Conservation (phyloP, 2,797 vertebrate genomes). For the Pampus argenteus region DNA sequence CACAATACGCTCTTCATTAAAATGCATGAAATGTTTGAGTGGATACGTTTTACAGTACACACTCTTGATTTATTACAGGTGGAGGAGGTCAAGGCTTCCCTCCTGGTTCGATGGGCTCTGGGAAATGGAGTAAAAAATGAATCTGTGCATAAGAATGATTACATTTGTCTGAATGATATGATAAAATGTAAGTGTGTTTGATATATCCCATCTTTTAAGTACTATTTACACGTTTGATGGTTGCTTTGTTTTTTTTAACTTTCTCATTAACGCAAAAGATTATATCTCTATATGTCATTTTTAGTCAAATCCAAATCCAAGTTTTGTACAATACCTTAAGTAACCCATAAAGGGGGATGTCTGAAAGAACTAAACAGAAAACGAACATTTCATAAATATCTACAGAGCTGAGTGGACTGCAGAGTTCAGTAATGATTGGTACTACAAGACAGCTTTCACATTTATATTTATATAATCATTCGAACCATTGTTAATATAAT, state of each 20-base stretch:
- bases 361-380: not conserved
- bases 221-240: slow-evolving; percentile 15
- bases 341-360: not conserved
- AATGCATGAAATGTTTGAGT: slow-evolving; percentile 16
- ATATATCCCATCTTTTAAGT: not conserved
- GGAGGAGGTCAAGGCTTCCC: slow-evolving; percentile 36
- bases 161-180: slow-evolving; percentile 15
- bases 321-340: not conserved
- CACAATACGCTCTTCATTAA: slow-evolving; percentile 8
- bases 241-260: slow-evolving; percentile 13
- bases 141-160: slow-evolving; percentile 32
- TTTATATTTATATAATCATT: not conserved
- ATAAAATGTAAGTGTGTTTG: slow-evolving; percentile 13
- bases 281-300: not conserved
- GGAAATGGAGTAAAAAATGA: slow-evolving; percentile 60
- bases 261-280: not conserved
- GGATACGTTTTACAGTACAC: slow-evolving; percentile 12
- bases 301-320: not conserved
- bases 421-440: not conserved
- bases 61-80: slow-evolving; percentile 64
- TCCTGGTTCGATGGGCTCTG: slow-evolving; percentile 36
- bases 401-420: not conserved
- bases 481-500: not conserved
- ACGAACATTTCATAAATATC: not conserved
- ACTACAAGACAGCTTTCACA: not conserved